Base-by-base conservation (phyloP, 2,113 vertebrate genomes). In the Myiagra hebetior region DNA sequence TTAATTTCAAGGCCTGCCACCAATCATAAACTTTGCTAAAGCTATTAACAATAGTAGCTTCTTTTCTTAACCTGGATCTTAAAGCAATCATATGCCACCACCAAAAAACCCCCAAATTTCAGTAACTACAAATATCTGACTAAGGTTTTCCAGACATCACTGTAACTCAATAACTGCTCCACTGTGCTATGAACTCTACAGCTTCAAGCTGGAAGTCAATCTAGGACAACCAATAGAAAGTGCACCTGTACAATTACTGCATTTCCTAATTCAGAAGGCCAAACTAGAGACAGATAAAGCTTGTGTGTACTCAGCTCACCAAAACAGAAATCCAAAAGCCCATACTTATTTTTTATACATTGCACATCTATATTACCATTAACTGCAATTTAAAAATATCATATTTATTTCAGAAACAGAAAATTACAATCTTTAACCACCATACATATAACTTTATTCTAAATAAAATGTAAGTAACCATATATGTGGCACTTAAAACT, bases 181-280 rank as follows among this genome's bases (percentile, higher is more conserved):
- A 97, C 97, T 97, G 96, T 97, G 96, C 90, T 97, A 79, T 90
- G 94, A 98, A 97, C 96, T 98, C 96, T 92, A 93, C 87, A 97
- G 95, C 95, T 96, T 96, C 97, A 97, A 97, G 95, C 88, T 97
- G 95, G 94, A 97, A 98, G 97, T 97, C 97, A 98, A 96, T 96
- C 97, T 98, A 97, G 96, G 96, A 96, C 91, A 98, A 96, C 98
- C 98, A 98, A 98, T 96, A 97, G 97, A 97, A 98, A 98, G 95
- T 88, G 92, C 97, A 98, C 97, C 97, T 98, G 97, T 96, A 97
- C 91, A 98, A 97, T 98, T 97, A 97, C 96, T 95, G 88, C 92
- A 97, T 98, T 97, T 97, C 97, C 97, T 97, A 95, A 96, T 97
- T 95, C 96, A 97, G 89, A 96, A 96, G 81, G 84, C 93, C 97